Base-by-base conservation (phyloP, 1,140 invertebrate genomes). In the Neotoxoptera formosana region DNA sequence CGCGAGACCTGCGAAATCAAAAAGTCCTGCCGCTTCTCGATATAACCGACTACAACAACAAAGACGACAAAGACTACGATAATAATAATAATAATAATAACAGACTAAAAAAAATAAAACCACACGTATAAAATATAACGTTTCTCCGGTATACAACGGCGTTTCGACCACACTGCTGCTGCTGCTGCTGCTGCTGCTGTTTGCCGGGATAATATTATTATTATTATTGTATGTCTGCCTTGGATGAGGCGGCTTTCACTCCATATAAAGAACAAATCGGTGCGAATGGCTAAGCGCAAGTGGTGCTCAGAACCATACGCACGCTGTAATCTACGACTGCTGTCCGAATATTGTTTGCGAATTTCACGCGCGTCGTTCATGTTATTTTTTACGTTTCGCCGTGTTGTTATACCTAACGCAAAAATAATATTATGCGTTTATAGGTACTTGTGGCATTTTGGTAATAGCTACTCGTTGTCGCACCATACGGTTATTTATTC, bases 41-140 rank as follows among this genome's bases (percentile, higher is more conserved):
- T 76, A 53, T 53, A 20, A 76, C n/a, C 30, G 17, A 34, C 30
- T 2, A 30, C 60, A 11, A 67, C 60, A 4, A 67, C 11, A 11
- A 17, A 11, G 23, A 86, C 11, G 41, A 45, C 25, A 2, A 25
- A 0, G 7, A 87, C 1, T 23, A 53, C n/a, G 17, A 90, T 9
- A 6, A 41, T 25, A 2, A 60, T 41, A 41, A 47, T 14, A n/a
- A 76, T 47, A 91, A 34, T 51, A 92, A 92, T 25, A 83, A 92
- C 91, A 23, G 81, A 76, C 36, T 41, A 34, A 81, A n/a, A 95
- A 94, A 93, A 92, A 94, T 94, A 95, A 94, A 93, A 91, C 4
- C 21, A 51, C 47, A 47, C 30, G 90, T 76, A 34, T 25, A 30
- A 81, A 92, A 92, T 41, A 92, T 41, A 84, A 51, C 76, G 91